Conservation (phyloP, 2,888 invertebrate genomes). For the Agrotis puta region DNA sequence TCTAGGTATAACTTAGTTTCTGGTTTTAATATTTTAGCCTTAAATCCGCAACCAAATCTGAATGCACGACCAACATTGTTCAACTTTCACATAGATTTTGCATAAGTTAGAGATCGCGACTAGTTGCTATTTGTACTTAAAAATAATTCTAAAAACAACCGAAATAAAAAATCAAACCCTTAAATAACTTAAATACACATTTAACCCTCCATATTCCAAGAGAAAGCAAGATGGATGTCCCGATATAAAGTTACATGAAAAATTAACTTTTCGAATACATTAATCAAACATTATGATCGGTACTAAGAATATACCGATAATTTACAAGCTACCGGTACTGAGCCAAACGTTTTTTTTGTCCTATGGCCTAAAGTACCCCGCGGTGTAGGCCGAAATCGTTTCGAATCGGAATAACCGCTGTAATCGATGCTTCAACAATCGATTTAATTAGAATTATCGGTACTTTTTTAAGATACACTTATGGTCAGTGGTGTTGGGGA, state of each 20-base stretch:
- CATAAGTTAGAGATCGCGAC: neutral
- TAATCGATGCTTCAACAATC: conserved; percentile 89
- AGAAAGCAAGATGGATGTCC: conserved; percentile 59
- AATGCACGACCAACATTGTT: neutral
- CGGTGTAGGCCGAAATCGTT: conserved; percentile 82
- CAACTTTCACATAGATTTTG: too few relatives aligned
- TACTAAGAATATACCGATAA: conserved; percentile 72
- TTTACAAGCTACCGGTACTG: conserved; percentile 82
- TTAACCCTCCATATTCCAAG: conserved; percentile 36
- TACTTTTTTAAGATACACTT: conserved; percentile 78
- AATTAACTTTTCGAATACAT: conserved; percentile 62
- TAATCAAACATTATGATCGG: conserved; percentile 62
- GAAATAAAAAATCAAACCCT: neutral
- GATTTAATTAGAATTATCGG: conserved; percentile 89
- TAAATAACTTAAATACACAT: conserved; percentile 30
- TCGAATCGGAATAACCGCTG: conserved; percentile 77
- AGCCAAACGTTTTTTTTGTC: conserved; percentile 63
- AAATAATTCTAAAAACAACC: neutral
- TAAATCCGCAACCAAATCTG: neutral
- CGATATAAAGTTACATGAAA: conserved; percentile 64
- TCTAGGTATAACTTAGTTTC: too few relatives aligned
- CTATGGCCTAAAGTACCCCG: conserved; percentile 72
- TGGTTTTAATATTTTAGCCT: too few relatives aligned
- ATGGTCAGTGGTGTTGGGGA: conserved; percentile 35
- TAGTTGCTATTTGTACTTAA: neutral